Evolutionary conservation across 2,797 vertebrate species (phyloP), one percentile per base, ranked within the genome.

Genomic region (Sebastes elongatus): DNA sequence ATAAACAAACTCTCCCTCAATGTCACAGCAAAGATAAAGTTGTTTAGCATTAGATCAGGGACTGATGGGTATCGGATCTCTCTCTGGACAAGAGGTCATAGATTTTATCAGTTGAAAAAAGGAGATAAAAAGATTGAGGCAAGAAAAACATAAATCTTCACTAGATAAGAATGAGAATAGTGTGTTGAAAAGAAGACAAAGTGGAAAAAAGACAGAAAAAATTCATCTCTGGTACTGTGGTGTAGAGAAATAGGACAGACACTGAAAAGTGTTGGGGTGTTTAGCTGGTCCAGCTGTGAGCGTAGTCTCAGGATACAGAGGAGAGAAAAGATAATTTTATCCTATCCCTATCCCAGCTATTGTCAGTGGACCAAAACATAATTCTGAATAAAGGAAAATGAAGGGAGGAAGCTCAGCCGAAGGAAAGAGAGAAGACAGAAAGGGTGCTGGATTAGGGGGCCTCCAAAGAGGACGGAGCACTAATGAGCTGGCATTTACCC

Each of bases 401-500:
- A 81, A 78, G 57, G 20, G 25, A 85, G 61, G 81, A 74, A 84
- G 23, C 76, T 79, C 22, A 71, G 72, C 67, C 69, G 75, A 77
- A 77, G 63, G 52, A 76, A 70, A 78, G 25, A 85, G 52, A 79
- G 74, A 79, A 87, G 76, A 88, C 74, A 86, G 84, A 92, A 64
- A 84, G 89, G 73, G 62, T 71, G 73, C 76, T 84, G 87, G 93
- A 94, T 95, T 94, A 95, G 81, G 88, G 92, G 92, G 89, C 91
- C 93, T 89, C 92, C 63, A 64, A 85, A 86, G 72, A 90, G 91
- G 80, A 89, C 42, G n/a, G 80, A 85, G 63, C 82, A 88, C 90
- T 94, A 95, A 95, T 94, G 93, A 95, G 90, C 89, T 90, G 90
- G 90, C 88, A 94, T 90, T 91, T 91, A 91, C 86, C 89, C 89